A percentile compares a stretch with the other conserved stretches of the same genome.
phyloP scores from a whole-genome alignment of 2,797 vertebrate genomes.

The Natrix natrix region DNA sequence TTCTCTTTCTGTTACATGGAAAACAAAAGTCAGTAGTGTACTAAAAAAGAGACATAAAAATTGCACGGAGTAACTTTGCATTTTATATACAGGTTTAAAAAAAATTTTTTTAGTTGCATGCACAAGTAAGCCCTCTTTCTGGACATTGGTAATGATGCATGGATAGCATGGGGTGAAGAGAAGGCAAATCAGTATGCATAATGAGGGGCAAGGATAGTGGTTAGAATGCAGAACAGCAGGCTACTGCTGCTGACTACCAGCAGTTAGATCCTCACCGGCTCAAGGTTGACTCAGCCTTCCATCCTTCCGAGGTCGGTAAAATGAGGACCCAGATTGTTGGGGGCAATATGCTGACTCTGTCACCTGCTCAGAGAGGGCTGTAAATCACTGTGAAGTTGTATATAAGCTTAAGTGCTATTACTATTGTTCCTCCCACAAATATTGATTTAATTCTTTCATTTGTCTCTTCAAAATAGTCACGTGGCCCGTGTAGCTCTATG shows the following conservation, averaged over 20 bases:
- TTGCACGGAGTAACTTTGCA: neutral
- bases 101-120: neutral
- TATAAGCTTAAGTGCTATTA: too few relatives aligned
- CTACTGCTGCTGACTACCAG: neutral
- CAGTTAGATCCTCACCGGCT: neutral
- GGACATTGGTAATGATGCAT: neutral
- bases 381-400: neutral
- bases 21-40: neutral
- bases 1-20: slow-evolving; percentile 18
- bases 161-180: neutral
- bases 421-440: neutral
- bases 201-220: neutral
- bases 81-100: neutral
- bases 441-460: neutral
- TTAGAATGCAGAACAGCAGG: neutral
- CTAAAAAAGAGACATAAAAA: too few relatives aligned
- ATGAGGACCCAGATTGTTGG: neutral
- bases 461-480: neutral
- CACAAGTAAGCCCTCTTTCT: neutral
- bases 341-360: neutral
- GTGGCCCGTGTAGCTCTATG: neutral
- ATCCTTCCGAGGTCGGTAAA: neutral
- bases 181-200: neutral
- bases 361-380: neutral
- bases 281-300: neutral